phyloP scores from a whole-genome alignment of 2,113 vertebrate species.

The Serinus canaria region DNA sequence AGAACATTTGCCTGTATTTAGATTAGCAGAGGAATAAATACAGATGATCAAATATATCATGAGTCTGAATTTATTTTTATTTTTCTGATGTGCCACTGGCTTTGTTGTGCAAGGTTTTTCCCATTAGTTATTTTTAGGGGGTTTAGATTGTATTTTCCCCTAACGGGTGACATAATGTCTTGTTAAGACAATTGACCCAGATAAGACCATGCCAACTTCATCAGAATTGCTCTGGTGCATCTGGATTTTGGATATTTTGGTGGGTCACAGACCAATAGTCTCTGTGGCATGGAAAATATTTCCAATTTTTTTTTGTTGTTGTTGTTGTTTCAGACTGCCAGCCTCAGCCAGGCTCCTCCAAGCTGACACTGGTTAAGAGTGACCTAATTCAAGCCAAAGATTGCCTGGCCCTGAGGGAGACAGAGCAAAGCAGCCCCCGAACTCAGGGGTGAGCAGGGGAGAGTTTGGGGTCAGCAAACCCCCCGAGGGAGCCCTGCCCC shows the following conservation, averaged over 20 bases:
- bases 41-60: constrained; percentile 63
- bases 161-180: constrained; percentile 63
- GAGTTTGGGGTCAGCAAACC: neutral
- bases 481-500: neutral
- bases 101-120: constrained; percentile 62
- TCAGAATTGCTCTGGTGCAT: constrained; percentile 40
- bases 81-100: constrained; percentile 45
- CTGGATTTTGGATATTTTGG: constrained; percentile 70
- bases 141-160: constrained; percentile 58
- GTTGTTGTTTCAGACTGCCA: constrained; percentile 38
- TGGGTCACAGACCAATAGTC: constrained; percentile 61
- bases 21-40: constrained; percentile 62
- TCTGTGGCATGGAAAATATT: constrained; percentile 61
- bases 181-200: constrained; percentile 67
- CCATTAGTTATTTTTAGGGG: constrained; percentile 63
- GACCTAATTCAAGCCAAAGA: constrained; percentile 49
- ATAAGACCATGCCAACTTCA: constrained; percentile 59
- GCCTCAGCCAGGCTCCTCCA: constrained; percentile 53
- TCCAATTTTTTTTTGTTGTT: neutral
- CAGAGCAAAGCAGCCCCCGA: neutral
- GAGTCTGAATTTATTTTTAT: constrained; percentile 59
- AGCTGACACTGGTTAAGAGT: constrained; percentile 20
- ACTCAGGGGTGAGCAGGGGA: neutral
- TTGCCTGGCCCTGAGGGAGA: constrained; percentile 22
- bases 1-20: constrained; percentile 59